Percentiles rank a stretch among this genome's conserved stretches.
Evolutionary conservation across 1,140 invertebrate species (phyloP).

Genomic region (Penaeus chinensis): DNA sequence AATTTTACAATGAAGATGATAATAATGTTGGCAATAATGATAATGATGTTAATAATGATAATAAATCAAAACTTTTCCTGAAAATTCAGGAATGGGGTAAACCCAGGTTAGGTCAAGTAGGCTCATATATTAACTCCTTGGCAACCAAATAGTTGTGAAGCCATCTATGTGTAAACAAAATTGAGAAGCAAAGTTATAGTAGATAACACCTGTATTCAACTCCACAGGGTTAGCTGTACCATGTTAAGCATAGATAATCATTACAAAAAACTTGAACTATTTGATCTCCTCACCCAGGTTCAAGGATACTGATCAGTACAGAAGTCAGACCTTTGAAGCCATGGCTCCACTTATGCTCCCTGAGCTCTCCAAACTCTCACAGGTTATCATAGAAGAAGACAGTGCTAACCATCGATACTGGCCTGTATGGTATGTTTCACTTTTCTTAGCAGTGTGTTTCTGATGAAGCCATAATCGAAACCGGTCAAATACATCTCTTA

Average conservation of each 20-base stretch:
- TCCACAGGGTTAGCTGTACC: not conserved
- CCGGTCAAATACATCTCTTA: too few relatives aligned
- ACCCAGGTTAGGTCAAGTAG: not conserved
- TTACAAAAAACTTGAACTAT: not conserved
- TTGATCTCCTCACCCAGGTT: conserved; percentile 33
- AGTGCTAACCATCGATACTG: conserved; percentile 49
- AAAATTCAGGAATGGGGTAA: too few relatives aligned
- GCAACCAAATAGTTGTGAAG: too few relatives aligned
- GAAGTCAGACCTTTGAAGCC: conserved; percentile 41
- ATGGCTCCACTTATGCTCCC: conserved; percentile 59
- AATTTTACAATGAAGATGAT: too few relatives aligned
- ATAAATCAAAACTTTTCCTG: not conserved
- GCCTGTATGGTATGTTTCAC: conserved; percentile 52
- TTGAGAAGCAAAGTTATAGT: too few relatives aligned
- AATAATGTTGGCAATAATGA: too few relatives aligned
- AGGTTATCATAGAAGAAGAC: conserved; percentile 58
- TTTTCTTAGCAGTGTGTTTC: too few relatives aligned
- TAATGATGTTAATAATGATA: too few relatives aligned
- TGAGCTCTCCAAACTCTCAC: conserved; percentile 54
- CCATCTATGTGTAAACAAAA: too few relatives aligned
- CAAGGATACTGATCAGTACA: conserved; percentile 45
- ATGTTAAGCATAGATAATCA: not conserved
- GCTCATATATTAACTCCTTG: not conserved
- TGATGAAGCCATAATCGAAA: too few relatives aligned
- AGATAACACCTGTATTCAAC: too few relatives aligned